Base-by-base conservation (phyloP, 2,113 vertebrate species). In the Albula glossodonta region DNA sequence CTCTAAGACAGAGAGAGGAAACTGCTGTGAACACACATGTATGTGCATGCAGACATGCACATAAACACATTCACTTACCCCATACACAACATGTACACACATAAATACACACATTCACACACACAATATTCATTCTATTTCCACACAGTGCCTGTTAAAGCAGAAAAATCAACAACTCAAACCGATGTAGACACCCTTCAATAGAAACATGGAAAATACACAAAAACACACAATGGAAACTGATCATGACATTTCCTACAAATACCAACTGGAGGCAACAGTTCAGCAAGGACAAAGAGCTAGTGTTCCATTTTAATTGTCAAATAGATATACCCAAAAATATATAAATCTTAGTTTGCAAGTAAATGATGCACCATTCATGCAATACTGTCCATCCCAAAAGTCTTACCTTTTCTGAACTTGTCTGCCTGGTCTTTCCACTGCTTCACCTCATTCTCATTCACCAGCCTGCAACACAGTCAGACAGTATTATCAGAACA, bases 361-460 rank as follows among this genome's bases (percentile, higher is more conserved):
- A n/a, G n/a, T n/a, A n/a, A n/a, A n/a, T n/a, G n/a, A n/a, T n/a
- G n/a, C n/a, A n/a, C n/a, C n/a, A n/a, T 41, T 41, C 31, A 41
- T 41, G 31, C 31, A 41, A 41, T 41, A 41, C 31, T 41, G 31
- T 41, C 1, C 31, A 41, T 41, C 31, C 31, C 31, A 41, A 41
- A 41, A 41, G 31, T 41, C 89, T 91, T 93, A 99, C 98, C 98
- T 98, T 96, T 99, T 88, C 98, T 95, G 94, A 99, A 98, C 91
- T 97, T 99, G 92, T 99, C 98, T 25, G 97, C 97, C 91, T 99
- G 98, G 51, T 99, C 98, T 83, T 95, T 92, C 98, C 98, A 99
- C 90, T 98, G 97, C 85, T 97, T 98, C 86, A 99, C 98, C 91
- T 99, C 98, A 15, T 99, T 99, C 93, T 99, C 98, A 13, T 99